These are phyloP conservation scores for Agrilus cyanescens DNA, from an alignment of 2,888 invertebrate genomes.

Conservation along the genomic window DNA sequence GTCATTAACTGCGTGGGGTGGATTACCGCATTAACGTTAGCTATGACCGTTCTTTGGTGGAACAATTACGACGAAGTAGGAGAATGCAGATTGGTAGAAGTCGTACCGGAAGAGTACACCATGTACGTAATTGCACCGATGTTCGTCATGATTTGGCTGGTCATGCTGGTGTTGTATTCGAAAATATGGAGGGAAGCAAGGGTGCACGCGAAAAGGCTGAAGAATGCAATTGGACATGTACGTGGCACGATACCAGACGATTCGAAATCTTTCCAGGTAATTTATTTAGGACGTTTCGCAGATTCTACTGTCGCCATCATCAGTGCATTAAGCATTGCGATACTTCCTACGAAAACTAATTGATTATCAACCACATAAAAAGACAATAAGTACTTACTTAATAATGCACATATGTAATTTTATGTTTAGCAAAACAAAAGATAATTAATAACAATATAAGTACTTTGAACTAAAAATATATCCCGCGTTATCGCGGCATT, in stretches of 20 bases:
- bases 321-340: no score
- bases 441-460: no score
- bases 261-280: slow-evolving; percentile 67
- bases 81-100: slow-evolving; percentile 57
- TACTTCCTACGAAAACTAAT: no score
- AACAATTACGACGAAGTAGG: slow-evolving; percentile 51
- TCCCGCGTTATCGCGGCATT: no score
- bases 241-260: slow-evolving; percentile 43
- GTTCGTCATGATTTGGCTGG: slow-evolving; percentile 61
- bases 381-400: no score
- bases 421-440: no score
- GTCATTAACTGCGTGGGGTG: slow-evolving; percentile 55
- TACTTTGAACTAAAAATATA: no score
- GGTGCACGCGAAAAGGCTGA: slow-evolving; percentile 56
- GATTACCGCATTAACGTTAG: slow-evolving; percentile 52
- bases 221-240: slow-evolving; percentile 45
- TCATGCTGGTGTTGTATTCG: slow-evolving; percentile 64
- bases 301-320: no score
- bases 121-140: slow-evolving; percentile 51
- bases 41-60: slow-evolving; percentile 64
- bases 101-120: slow-evolving; percentile 37
- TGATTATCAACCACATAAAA: no score
- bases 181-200: slow-evolving; percentile 69
- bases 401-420: no score
- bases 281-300: no score